A percentile compares a stretch with the other conserved stretches of the same genome.
Evolutionary conservation across 2,113 vertebrate species (phyloP).

Genomic region (Rhegmatorhina hoffmannsi): DNA sequence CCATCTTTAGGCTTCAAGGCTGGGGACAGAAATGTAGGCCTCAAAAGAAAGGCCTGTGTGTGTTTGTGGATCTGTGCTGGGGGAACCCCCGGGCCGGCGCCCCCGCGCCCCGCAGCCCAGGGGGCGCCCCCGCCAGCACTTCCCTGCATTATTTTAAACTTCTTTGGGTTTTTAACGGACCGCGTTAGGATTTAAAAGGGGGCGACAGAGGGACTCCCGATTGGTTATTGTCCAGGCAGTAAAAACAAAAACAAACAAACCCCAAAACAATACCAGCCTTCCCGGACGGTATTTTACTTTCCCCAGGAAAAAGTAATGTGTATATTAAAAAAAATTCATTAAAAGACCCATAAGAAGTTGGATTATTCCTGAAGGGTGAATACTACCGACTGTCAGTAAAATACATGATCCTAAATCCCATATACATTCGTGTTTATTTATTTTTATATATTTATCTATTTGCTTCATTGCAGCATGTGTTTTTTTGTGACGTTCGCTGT

Average conservation of each 20-base stretch:
- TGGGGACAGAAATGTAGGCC: constrained; percentile 91
- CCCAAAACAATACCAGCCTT: constrained; percentile 48
- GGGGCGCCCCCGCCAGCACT: constrained; percentile 64
- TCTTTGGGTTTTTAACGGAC: constrained; percentile 78
- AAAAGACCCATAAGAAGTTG: neutral
- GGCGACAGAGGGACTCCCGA: constrained; percentile 81
- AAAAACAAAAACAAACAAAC: constrained; percentile 81
- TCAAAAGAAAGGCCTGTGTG: constrained; percentile 87
- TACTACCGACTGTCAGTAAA: constrained; percentile 17
- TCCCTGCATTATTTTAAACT: constrained; percentile 76
- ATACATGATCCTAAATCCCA: constrained; percentile 8
- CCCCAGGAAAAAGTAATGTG: neutral
- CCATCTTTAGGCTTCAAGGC: constrained; percentile 93
- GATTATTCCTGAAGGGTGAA: neutral
- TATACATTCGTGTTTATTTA: neutral
- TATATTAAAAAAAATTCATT: neutral
- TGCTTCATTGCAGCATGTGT: constrained; percentile 54
- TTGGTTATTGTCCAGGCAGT: constrained; percentile 83
- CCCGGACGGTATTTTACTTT: neutral
- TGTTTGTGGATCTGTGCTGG: constrained; percentile 59
- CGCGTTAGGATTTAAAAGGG: constrained; percentile 82
- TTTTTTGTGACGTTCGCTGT: constrained; percentile 50
- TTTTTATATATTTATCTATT: constrained; percentile 46
- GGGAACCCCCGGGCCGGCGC: constrained; percentile 55
- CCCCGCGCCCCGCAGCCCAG: constrained; percentile 60